Evolutionary conservation across 2,113 vertebrate genomes (phyloP).

Genomic region (Xyliphius kryptos): DNA sequence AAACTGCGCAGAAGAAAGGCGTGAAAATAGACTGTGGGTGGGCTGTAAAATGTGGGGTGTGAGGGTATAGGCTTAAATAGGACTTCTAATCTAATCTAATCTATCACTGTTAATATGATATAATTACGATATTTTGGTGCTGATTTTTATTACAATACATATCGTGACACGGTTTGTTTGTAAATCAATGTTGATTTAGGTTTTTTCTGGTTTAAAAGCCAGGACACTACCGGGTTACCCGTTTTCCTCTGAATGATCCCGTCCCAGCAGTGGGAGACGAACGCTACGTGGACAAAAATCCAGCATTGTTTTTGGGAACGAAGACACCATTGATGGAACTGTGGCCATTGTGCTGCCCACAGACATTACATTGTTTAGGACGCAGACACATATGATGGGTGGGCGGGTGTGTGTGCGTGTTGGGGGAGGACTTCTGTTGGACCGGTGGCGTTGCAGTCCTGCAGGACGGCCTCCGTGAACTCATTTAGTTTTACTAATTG

Average conservation of each 20-base stretch:
- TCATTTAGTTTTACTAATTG: too few species aligned
- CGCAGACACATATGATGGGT: not conserved
- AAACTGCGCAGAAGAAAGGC: too few species aligned
- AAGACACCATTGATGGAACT: conserved; percentile 1
- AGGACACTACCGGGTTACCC: not conserved
- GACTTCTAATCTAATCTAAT: too few species aligned
- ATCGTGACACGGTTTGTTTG: too few species aligned
- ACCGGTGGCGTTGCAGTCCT: too few species aligned
- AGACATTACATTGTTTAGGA: conserved; percentile 14
- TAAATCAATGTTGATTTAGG: too few species aligned
- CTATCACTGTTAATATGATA: too few species aligned
- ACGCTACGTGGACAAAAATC: conserved; percentile 16
- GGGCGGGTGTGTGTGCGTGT: not conserved
- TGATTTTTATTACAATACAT: not conserved
- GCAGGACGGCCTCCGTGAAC: too few species aligned
- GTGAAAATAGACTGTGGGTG: not conserved
- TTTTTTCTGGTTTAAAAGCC: too few species aligned
- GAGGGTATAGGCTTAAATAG: too few species aligned
- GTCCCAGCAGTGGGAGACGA: conserved; percentile 12
- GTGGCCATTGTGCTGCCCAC: not conserved
- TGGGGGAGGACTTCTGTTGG: too few species aligned
- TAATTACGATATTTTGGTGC: too few species aligned
- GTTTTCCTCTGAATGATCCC: not conserved
- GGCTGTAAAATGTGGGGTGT: not conserved
- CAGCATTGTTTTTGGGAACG: not conserved